A percentile compares a stretch with the other conserved stretches of the same genome.
Conservation (phyloP, 2,113 vertebrate genomes). For the Odobenus rosmarus region DNA sequence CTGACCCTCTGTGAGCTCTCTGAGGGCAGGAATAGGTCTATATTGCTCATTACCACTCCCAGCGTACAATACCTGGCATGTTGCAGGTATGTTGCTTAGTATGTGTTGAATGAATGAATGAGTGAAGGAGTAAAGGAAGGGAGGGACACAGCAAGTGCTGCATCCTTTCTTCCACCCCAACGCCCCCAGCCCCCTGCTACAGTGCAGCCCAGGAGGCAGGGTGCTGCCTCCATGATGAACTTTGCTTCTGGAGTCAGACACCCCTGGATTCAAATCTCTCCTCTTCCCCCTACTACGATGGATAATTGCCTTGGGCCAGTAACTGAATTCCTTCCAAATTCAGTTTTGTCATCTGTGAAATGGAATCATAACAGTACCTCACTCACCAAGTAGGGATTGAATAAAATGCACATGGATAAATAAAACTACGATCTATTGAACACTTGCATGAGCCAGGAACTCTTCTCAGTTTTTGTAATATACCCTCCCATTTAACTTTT, state of each 20-base stretch:
- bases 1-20: background rate
- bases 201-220: accelerated
- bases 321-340: background rate
- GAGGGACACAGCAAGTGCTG: background rate
- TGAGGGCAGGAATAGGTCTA: accelerated
- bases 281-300: too few species aligned
- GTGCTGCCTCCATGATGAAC: background rate
- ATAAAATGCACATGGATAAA: background rate
- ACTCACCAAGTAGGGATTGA: background rate
- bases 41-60: background rate
- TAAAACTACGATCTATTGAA: too few species aligned
- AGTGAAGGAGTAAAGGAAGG: background rate
- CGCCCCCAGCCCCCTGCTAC: accelerated
- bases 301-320: background rate
- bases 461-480: background rate
- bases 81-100: background rate
- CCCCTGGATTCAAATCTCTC: background rate
- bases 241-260: background rate
- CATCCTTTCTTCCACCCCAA: background rate
- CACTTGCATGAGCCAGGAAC: background rate
- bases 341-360: background rate
- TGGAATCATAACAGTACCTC: background rate
- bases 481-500: background rate
- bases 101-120: background rate
- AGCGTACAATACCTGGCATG: background rate